Evolutionary conservation across 1,140 invertebrate genomes (phyloP), one percentile per base, ranked within the genome.

Genomic region (Chionoecetes opilio): DNA sequence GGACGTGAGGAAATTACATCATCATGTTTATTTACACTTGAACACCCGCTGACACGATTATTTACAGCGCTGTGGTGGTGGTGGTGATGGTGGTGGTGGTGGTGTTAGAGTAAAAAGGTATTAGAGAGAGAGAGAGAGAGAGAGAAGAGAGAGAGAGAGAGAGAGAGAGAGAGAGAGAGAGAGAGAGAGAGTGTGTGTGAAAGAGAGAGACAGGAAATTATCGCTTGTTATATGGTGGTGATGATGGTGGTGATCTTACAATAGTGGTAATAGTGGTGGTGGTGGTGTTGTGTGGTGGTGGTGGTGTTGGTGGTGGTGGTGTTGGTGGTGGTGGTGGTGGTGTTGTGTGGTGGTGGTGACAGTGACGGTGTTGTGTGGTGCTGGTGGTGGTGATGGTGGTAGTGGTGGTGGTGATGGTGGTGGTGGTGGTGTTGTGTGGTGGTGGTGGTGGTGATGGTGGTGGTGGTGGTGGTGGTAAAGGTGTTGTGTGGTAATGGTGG

Each of bases 1-100:
- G 63, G 21, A 75, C 63, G 63, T 75, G 63, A 75, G 63, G 63
- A 75, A 75, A 75, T 75, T 75, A n/a, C 63, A 75, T 75, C 63
- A 75, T 75, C 63, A 75, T 75, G 63, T 75, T 75, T 75, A 75
- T 75, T 75, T 75, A 75, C 63, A 75, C 63, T 75, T 75, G 63
- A 75, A 75, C 63, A n/a, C 63, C 21, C 63, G 63, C 63, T 75
- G 63, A 75, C 63, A 75, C 63, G 63, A 75, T 75, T 75, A 75
- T 75, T 75, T 75, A 75, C 63, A 75, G 11, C 63, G 63, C n/a
- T 5, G 11, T 75, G 63, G 63, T 75, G 26, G 63, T 75, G 63
- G 63, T 75, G 63, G 63, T n/a, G 63, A 26, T 75, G 63, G 63
- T 75, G 63, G 63, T n/a, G 63, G 63, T 75, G 63, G 21, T n/a